Conservation (phyloP, 2,113 vertebrate species). For the Promerops cafer region DNA sequence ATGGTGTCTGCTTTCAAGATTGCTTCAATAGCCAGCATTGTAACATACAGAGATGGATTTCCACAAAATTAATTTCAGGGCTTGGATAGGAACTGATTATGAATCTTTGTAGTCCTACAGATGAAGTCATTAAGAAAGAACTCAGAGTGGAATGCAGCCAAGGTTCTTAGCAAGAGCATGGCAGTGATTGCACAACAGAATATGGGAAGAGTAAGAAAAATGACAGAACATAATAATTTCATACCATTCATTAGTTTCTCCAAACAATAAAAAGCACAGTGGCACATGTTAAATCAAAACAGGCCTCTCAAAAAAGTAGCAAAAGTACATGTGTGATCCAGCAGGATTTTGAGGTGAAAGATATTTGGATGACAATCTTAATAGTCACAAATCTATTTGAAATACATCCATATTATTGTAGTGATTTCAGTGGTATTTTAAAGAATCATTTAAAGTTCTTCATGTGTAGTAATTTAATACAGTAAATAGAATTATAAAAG, state of each 20-base stretch:
- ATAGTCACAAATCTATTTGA: neutral
- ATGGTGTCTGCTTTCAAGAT: slow-evolving; percentile 44
- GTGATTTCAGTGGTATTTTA: neutral
- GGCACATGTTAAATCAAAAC: neutral
- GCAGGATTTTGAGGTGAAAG: neutral
- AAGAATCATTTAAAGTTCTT: neutral
- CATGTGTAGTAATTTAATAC: neutral
- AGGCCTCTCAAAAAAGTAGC: neutral
- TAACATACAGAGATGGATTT: slow-evolving; percentile 8
- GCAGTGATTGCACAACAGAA: neutral
- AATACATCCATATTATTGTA: neutral
- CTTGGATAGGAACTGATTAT: slow-evolving; percentile 12
- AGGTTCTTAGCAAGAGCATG: neutral
- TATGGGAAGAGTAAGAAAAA: neutral
- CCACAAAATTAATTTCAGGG: slow-evolving; percentile 31
- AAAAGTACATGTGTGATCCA: neutral
- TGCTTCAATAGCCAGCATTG: slow-evolving; percentile 18
- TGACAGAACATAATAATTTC: neutral
- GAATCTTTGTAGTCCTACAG: slow-evolving; percentile 21
- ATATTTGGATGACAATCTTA: neutral
- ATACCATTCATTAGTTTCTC: neutral
- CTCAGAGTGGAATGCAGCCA: neutral
- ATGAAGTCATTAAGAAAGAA: slow-evolving; percentile 24
- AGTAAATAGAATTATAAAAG: neutral
- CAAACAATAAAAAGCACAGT: neutral